Evolutionary conservation across 2,113 vertebrate species (phyloP), one percentile per base, ranked within the genome.

Genomic region (Hirundichthys speculiger): DNA sequence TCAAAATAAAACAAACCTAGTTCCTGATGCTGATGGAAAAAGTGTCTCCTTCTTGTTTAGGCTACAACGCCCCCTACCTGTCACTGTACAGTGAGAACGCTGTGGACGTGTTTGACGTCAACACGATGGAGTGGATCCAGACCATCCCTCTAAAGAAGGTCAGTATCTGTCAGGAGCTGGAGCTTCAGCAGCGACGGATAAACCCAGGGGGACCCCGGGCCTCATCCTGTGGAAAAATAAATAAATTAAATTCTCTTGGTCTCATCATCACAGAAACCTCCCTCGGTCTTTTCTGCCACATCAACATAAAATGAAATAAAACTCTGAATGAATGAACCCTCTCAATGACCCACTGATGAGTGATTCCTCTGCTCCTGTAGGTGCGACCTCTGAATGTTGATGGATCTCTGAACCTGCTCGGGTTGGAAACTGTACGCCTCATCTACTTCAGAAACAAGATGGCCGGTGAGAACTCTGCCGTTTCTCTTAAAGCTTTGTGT

Each of bases 81-180:
- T 99, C 96, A 0, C 94, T 99, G 80, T 98, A 99, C 80, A 99
- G 97, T 85, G 98, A 99, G 89, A 98, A 98, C 20, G 96, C 97
- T 3, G 92, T 99, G 30, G 98, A 99, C 64, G 90, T 99, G 77
- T 99, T 98, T 1, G 96, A 99, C 0, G 94, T 99, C 73, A 98
- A 98, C 90, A 97, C 96, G 57, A 98, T 96, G 95, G 98, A 99
- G 75, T 99, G 98, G 98, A 99, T 99, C 79, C 98, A 99, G 82
- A 97, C 96, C 79, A 94, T 99, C 76, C 96, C 98, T 15, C 94
- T 99, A 14, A 99, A 99, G 85, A 99, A 99, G 96, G 98, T 99
- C 56, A 15, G 80, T 61, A 34, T 42, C 9, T 3, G 20, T 13
- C n/a, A 14, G 6, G 2, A n/a, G 5, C 38, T 11, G 27, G n/a